Evolutionary conservation across 2,888 invertebrate genomes (phyloP).

Genomic region (Mimumesa dahlbomi): DNA sequence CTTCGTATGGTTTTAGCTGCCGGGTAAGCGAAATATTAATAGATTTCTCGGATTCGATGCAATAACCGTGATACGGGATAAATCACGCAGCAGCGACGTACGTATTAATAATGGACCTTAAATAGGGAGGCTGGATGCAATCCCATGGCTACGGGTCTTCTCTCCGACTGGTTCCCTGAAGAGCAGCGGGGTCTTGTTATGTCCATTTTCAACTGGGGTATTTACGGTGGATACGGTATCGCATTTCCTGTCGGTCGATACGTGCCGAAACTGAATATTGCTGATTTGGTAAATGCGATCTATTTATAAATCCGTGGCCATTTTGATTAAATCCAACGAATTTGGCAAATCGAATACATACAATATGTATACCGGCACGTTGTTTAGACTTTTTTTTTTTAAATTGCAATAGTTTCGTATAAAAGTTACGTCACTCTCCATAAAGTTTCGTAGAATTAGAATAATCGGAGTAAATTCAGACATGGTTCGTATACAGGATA

Average conservation of each 20-base stretch:
- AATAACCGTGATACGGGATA: not conserved
- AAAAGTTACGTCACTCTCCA: no score
- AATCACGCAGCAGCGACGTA: not conserved
- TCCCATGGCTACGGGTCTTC: slow-evolving; percentile 91
- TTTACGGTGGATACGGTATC: slow-evolving; percentile 95
- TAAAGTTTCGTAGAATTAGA: no score
- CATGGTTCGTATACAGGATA: no score
- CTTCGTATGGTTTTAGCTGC: slow-evolving; percentile 93
- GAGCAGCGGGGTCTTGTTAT: slow-evolving; percentile 92
- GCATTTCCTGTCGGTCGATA: slow-evolving; percentile 96
- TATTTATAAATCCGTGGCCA: not conserved
- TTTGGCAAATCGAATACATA: no score
- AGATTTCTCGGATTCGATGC: slow-evolving; percentile 5
- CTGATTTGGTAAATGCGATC: slow-evolving; percentile 84
- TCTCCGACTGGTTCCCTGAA: slow-evolving; percentile 91
- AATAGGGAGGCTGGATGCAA: slow-evolving; percentile 91
- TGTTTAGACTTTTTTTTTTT: no score
- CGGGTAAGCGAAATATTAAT: slow-evolving; percentile 82
- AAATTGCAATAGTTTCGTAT: no score
- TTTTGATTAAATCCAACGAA: no score
- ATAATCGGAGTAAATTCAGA: no score
- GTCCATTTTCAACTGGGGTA: slow-evolving; percentile 97
- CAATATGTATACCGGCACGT: no score
- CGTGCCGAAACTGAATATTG: slow-evolving; percentile 87
- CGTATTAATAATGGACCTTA: not conserved